A percentile compares a stretch with the other conserved stretches of the same genome.
phyloP scores from a whole-genome alignment of 2,797 vertebrate species.

The Prunella strophiata region DNA sequence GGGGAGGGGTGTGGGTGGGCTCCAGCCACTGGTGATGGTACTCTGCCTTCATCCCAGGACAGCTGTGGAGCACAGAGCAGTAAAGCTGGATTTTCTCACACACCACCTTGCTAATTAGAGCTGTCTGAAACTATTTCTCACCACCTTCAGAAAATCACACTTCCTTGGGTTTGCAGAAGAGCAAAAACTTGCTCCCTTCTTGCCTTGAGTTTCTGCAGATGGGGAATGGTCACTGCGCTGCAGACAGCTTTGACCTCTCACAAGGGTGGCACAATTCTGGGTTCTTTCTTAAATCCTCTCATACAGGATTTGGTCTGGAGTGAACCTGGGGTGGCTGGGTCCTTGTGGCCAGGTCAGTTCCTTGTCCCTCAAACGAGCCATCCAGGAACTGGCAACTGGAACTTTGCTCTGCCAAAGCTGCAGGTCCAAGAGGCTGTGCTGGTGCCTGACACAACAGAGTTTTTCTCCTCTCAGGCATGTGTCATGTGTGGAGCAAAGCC shows the following conservation, averaged over 20 bases:
- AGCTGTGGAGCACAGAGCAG: conserved; percentile 19
- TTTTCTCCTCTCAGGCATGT: neutral
- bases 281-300: neutral
- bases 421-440: neutral
- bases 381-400: neutral
- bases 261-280: neutral
- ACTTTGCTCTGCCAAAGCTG: fast-evolving
- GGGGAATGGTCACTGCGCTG: neutral
- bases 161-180: conserved; percentile 3
- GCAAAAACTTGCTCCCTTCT: conserved; percentile 9
- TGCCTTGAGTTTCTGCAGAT: conserved; percentile 14
- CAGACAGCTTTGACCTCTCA: neutral
- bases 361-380: neutral
- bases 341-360: neutral
- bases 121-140: conserved; percentile 56
- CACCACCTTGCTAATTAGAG: conserved; percentile 12
- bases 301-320: neutral
- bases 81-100: neutral
- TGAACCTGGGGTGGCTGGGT: neutral
- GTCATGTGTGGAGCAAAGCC: neutral
- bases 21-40: fast-evolving
- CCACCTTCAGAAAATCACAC: conserved; percentile 67
- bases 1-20: neutral
- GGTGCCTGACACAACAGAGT: fast-evolving
- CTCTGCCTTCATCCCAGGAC: neutral